Percentiles rank a stretch among this genome's conserved stretches.
phyloP scores from a whole-genome alignment of 2,888 invertebrate genomes.

The Andricus quercusramuli region DNA sequence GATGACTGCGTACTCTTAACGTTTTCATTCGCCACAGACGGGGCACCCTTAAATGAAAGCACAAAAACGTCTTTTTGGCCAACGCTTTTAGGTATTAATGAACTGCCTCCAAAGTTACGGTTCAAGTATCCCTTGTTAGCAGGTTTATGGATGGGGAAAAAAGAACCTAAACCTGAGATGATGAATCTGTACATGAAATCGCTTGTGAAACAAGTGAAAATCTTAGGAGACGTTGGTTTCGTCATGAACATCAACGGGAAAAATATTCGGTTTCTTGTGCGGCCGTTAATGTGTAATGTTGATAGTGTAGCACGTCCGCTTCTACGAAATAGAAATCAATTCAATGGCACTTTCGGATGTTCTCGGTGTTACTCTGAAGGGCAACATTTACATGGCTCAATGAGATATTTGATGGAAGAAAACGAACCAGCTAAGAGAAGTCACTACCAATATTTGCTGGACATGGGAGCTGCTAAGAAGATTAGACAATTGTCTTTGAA shows the following conservation, averaged over 20 bases:
- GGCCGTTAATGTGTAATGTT: slow-evolving; percentile 4
- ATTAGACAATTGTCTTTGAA: not conserved
- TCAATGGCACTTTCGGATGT: slow-evolving; percentile 21
- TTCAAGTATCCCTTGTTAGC: slow-evolving; percentile 32
- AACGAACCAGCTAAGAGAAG: no score
- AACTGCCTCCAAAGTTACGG: slow-evolving; percentile 33
- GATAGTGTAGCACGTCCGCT: slow-evolving; percentile 34
- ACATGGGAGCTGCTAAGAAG: no score
- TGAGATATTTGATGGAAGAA: no score
- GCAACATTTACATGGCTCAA: no score
- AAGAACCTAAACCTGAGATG: slow-evolving; percentile 31
- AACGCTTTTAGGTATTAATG: not conserved
- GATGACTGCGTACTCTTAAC: no score
- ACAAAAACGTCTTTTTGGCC: slow-evolving; percentile 35
- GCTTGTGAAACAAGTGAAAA: slow-evolving; percentile 13
- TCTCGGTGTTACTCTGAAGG: no score
- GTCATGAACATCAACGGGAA: not conserved
- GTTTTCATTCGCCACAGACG: not conserved
- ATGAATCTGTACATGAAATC: slow-evolving; percentile 37
- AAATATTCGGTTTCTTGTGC: slow-evolving; percentile 3
- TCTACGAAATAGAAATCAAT: slow-evolving; percentile 16
- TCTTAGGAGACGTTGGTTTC: not conserved
- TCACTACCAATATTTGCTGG: no score
- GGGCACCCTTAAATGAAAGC: slow-evolving; percentile 23
- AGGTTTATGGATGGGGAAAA: slow-evolving; percentile 37